phyloP scores from a whole-genome alignment of 2,888 invertebrate genomes.

The Philaethria dido region DNA sequence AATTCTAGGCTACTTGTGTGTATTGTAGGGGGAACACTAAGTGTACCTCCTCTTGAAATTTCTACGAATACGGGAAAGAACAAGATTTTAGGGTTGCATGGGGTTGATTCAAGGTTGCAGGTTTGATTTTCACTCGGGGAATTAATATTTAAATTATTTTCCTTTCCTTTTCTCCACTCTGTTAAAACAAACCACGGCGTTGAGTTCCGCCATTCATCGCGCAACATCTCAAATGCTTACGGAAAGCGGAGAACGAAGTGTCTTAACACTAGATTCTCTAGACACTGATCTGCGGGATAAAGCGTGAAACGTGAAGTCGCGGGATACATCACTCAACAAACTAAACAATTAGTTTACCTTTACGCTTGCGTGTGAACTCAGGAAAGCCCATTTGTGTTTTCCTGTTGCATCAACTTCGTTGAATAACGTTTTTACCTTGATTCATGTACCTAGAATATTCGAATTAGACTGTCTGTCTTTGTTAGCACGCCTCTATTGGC shows the following conservation, averaged over 20 bases:
- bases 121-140: too few species aligned
- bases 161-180: too few species aligned
- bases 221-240: neutral
- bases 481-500: too few species aligned
- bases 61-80: too few species aligned
- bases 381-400: slow-evolving; percentile 6
- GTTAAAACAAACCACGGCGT: neutral
- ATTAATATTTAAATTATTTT: too few species aligned
- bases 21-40: too few species aligned
- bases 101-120: too few species aligned
- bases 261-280: neutral
- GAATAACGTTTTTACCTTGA: slow-evolving; percentile 10
- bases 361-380: neutral
- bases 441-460: slow-evolving; percentile 1
- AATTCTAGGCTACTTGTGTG: too few species aligned
- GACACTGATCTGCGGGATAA: too few species aligned
- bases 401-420: slow-evolving; percentile 15
- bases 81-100: too few species aligned
- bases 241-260: neutral
- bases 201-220: neutral
- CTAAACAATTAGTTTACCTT: neutral
- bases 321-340: neutral
- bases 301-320: too few species aligned
- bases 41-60: too few species aligned
- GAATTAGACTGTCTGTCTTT: neutral